These are phyloP conservation scores for Aphelenchoides fujianensis DNA, from an alignment of 1,140 invertebrate genomes.

Conservation along the genomic window DNA sequence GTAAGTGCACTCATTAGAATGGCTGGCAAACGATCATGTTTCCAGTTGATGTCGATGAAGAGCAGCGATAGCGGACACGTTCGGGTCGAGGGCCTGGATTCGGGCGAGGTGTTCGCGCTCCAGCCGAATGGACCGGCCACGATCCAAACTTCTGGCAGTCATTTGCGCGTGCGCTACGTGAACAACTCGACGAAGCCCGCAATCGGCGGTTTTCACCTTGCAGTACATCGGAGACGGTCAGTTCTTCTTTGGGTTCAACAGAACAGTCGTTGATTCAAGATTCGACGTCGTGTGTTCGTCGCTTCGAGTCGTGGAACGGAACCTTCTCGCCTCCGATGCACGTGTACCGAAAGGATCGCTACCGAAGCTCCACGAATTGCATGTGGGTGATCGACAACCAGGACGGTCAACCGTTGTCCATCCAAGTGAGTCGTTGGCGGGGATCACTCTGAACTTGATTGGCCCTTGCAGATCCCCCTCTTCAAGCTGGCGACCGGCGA, in stretches of 20 bases:
- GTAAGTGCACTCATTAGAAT: conserved; percentile 21
- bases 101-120: conserved; percentile 19
- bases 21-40: conserved; percentile 15
- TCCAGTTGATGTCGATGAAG: conserved; percentile 14
- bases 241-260: neutral
- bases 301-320: conserved; percentile 36
- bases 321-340: conserved; percentile 27
- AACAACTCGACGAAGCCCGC: conserved; percentile 11
- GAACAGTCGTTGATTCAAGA: conserved; percentile 16
- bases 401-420: conserved; percentile 21
- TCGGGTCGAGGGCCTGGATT: conserved; percentile 5
- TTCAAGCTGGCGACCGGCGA: conserved; percentile 26
- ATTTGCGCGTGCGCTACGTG: conserved; percentile 18
- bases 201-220: conserved; percentile 29
- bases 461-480: conserved; percentile 11
- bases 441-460: neutral
- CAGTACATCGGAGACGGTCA: conserved; percentile 26
- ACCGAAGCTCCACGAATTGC: conserved; percentile 23
- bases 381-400: conserved; percentile 22
- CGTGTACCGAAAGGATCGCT: neutral
- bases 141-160: conserved; percentile 16
- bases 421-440: conserved; percentile 1
- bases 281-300: conserved; percentile 21
- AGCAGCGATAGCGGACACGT: conserved; percentile 9
- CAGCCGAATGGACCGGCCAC: conserved; percentile 6